These are phyloP conservation scores for Microplitis demolitor DNA, from an alignment of 1,140 invertebrate genomes.

Conservation along the genomic window DNA sequence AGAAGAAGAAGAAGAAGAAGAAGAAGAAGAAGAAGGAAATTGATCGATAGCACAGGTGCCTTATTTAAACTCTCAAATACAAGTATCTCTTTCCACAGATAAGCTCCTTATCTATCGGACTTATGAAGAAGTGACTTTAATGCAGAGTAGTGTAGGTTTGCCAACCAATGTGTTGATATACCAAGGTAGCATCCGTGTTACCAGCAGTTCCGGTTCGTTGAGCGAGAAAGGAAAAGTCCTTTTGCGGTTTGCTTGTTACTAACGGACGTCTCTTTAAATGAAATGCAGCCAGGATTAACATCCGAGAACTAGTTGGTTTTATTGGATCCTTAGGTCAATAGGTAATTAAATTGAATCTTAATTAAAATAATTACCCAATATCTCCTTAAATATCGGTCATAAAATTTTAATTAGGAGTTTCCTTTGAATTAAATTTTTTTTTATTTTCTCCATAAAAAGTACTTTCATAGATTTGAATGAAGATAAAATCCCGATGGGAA, in stretches of 20 bases:
- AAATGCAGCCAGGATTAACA: background rate
- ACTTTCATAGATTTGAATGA: too few species aligned
- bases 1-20: too few species aligned
- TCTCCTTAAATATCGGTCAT: too few species aligned
- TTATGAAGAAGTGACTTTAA: background rate
- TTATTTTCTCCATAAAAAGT: too few species aligned
- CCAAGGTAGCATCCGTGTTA: background rate
- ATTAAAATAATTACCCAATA: too few species aligned
- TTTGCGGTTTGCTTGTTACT: background rate
- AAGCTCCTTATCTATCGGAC: slow-evolving; percentile 12
- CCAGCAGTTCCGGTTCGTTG: background rate
- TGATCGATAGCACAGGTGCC: slow-evolving; percentile 14
- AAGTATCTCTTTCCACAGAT: slow-evolving; percentile 4
- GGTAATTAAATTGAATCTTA: background rate
- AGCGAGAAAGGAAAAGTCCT: background rate
- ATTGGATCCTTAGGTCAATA: background rate
- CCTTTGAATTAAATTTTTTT: too few species aligned
- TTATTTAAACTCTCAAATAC: background rate
- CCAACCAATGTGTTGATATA: too few species aligned
- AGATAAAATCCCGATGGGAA: too few species aligned
- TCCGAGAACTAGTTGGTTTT: background rate
- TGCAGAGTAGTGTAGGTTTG: background rate
- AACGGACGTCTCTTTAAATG: slow-evolving; percentile 23
- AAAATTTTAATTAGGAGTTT: too few species aligned
- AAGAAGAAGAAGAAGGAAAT: background rate